Evolutionary conservation across 2,888 invertebrate genomes (phyloP).

Genomic region (Caenorhabditis macrosperma): DNA sequence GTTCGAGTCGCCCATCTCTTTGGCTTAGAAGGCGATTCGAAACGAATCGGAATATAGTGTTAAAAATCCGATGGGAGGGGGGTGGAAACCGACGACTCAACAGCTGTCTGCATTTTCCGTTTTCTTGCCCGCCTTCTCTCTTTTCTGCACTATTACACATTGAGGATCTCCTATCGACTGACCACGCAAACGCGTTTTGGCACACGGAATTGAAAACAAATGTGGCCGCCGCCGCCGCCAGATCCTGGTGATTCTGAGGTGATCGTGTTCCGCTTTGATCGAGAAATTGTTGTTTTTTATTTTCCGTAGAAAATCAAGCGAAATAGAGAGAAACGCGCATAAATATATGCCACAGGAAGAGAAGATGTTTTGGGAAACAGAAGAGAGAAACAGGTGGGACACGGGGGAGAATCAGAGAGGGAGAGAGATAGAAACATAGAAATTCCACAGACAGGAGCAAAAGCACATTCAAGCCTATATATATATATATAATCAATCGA

Average conservation of each 20-base stretch:
- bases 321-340: constrained; percentile 15
- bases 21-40: background rate
- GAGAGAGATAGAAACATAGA: background rate
- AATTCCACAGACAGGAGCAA: background rate
- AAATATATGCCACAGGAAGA: constrained; percentile 43
- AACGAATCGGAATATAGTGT: background rate
- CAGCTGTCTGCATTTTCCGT: constrained; percentile 44
- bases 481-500: constrained; percentile 18
- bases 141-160: constrained; percentile 34
- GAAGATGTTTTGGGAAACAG: constrained; percentile 5
- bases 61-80: background rate
- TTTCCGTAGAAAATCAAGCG: constrained; percentile 15
- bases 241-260: background rate
- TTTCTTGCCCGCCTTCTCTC: constrained; percentile 18
- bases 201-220: constrained; percentile 24
- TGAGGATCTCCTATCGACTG: constrained; percentile 9
- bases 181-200: constrained; percentile 8
- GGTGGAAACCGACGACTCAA: constrained; percentile 19
- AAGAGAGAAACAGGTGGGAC: constrained; percentile 6
- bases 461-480: background rate
- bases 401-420: constrained; percentile 10
- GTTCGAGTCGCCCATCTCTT: constrained; percentile 68
- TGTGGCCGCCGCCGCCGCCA: too few relatives aligned
- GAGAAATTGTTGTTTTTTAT: too few relatives aligned
- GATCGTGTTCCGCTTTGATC: background rate